phyloP scores from a whole-genome alignment of 2,113 vertebrate genomes.

The Microtus oregoni region DNA sequence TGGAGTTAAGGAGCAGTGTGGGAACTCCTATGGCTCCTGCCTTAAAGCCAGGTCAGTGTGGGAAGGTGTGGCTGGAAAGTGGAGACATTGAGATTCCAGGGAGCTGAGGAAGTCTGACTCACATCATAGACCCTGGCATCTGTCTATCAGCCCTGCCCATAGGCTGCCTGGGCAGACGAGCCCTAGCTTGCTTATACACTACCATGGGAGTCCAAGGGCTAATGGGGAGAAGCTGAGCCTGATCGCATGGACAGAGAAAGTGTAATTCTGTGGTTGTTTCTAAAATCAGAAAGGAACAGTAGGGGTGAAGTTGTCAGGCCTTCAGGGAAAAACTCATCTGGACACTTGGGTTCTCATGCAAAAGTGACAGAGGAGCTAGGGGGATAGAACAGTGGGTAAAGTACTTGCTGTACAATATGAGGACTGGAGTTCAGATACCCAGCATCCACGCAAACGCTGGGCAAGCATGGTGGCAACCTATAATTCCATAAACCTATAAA shows the following conservation, averaged over 20 bases:
- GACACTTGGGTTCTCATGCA: not conserved
- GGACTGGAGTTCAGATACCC: not conserved
- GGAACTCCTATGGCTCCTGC: not conserved
- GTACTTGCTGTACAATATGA: not conserved
- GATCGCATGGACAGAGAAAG: not conserved
- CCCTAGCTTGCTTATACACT: not conserved
- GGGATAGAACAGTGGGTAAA: not conserved
- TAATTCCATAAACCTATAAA: no score
- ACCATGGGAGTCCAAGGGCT: not conserved
- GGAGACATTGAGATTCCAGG: not conserved
- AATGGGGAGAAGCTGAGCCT: no score
- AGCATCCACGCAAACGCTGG: not conserved
- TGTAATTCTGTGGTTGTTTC: not conserved
- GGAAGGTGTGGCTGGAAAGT: not conserved
- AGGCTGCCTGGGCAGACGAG: not conserved
- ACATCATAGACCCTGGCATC: accelerated
- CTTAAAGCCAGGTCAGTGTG: no score
- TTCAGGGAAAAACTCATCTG: not conserved
- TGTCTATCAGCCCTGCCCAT: not conserved
- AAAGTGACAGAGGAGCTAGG: not conserved
- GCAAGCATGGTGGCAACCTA: not conserved
- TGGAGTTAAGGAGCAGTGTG: not conserved
- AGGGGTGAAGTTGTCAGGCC: not conserved
- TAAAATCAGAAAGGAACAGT: not conserved
- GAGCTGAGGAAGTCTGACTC: not conserved